Percentiles rank a stretch among this genome's conserved stretches.
Evolutionary conservation across 2,888 invertebrate species (phyloP).

Genomic region (Portevinia maculata): DNA sequence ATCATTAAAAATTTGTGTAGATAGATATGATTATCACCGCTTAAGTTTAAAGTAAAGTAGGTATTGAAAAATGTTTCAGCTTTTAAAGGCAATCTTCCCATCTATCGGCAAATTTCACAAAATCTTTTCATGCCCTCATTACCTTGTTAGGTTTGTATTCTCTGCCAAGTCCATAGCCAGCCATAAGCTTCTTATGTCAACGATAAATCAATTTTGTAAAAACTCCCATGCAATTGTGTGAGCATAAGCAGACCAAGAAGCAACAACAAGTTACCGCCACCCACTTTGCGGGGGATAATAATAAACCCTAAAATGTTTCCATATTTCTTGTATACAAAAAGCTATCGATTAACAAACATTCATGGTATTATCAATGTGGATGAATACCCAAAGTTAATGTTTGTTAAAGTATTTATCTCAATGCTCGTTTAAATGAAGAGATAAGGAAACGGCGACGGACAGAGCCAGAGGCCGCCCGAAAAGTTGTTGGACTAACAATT

Average conservation of each 20-base stretch:
- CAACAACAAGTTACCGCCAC: constrained; percentile 7
- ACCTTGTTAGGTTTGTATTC: constrained; percentile 18
- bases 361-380: background rate
- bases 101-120: constrained; percentile 5
- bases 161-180: constrained; percentile 16
- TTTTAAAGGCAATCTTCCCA: background rate
- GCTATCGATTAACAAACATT: constrained; percentile 27
- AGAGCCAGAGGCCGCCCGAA: background rate
- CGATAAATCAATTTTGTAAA: constrained; percentile 50
- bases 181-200: constrained; percentile 59
- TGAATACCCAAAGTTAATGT: background rate
- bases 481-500: constrained; percentile 20
- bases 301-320: constrained; percentile 29
- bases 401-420: constrained; percentile 5
- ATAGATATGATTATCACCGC: constrained; percentile 38
- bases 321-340: constrained; percentile 5
- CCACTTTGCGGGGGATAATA: constrained; percentile 24
- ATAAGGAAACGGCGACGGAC: background rate
- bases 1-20: constrained; percentile 34
- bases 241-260: background rate
- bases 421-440: constrained; percentile 3
- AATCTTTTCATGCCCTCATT: constrained; percentile 1
- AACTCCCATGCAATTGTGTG: constrained; percentile 23
- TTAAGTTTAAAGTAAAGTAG: background rate
- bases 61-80: background rate